Conservation (phyloP, 2,888 invertebrate species). For the Cheilosia vernalis region DNA sequence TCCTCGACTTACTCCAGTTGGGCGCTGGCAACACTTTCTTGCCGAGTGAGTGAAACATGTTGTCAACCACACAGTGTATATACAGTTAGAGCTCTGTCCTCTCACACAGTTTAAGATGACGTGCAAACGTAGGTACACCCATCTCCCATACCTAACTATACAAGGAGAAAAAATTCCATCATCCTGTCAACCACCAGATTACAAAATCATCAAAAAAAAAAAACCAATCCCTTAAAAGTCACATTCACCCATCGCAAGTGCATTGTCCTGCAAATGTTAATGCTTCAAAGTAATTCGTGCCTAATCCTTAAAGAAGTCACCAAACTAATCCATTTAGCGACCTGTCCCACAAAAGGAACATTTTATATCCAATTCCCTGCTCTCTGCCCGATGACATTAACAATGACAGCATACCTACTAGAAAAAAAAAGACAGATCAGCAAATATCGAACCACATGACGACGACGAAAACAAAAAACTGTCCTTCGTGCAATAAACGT, state of each 20-base stretch:
- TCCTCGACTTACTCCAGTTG: too few species aligned
- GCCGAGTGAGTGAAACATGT: too few species aligned
- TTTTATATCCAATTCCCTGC: neutral
- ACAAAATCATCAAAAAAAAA: slow-evolving; percentile 12
- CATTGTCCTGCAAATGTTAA: slow-evolving; percentile 53
- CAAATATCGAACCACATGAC: slow-evolving; percentile 22
- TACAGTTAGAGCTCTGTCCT: too few species aligned
- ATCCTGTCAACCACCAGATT: slow-evolving; percentile 25
- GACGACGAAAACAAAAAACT: neutral
- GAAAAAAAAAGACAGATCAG: neutral
- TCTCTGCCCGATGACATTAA: slow-evolving; percentile 18
- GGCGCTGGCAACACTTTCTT: too few species aligned
- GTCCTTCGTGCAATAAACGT: slow-evolving; percentile 63
- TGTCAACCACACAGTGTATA: too few species aligned
- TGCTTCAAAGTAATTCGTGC: slow-evolving; percentile 55
- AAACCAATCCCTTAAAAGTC: slow-evolving; percentile 8
- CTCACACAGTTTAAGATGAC: too few species aligned
- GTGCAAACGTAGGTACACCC: too few species aligned
- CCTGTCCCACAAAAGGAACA: slow-evolving; percentile 9
- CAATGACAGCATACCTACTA: slow-evolving; percentile 5
- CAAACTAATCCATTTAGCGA: slow-evolving; percentile 67
- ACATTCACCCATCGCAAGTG: neutral
- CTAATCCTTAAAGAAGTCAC: slow-evolving; percentile 66
- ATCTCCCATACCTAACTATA: neutral
- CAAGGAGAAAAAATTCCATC: slow-evolving; percentile 11